Evolutionary conservation across 2,113 vertebrate species (phyloP).

Genomic region (Catharus minimus): DNA sequence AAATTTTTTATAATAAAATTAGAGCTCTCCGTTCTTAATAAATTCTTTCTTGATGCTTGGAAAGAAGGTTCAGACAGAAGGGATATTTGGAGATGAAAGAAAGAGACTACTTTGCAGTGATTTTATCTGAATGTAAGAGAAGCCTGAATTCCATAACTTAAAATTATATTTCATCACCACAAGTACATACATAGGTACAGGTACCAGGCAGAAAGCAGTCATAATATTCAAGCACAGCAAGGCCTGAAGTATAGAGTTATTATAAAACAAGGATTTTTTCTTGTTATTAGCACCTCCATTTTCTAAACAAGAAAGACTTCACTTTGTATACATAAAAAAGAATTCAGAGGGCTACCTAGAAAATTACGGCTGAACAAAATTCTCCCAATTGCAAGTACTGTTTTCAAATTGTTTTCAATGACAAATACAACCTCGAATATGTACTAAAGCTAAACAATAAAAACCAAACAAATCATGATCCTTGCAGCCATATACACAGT

Average conservation of each 20-base stretch:
- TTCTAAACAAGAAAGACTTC: not conserved
- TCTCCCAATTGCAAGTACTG: not conserved
- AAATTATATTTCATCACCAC: not conserved
- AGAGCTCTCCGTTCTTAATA: not conserved
- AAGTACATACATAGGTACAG: not conserved
- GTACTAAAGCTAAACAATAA: constrained; percentile 9
- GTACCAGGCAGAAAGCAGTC: not conserved
- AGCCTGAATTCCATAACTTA: not conserved
- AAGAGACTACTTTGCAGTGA: not conserved
- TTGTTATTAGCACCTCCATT: not conserved
- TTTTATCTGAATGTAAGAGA: fast-evolving
- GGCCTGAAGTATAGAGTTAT: not conserved
- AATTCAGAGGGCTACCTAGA: not conserved
- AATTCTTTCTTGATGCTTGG: not conserved
- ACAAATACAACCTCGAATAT: constrained; percentile 8
- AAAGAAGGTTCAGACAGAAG: not conserved
- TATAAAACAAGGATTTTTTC: not conserved
- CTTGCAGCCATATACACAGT: not conserved
- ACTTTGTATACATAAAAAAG: not conserved
- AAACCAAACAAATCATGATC: not conserved
- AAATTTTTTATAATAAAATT: not conserved
- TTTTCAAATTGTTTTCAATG: not conserved
- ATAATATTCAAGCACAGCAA: not conserved
- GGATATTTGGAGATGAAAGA: not conserved
- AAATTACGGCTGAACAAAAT: not conserved